phyloP scores from a whole-genome alignment of 2,888 invertebrate genomes.

The Lithophane ornitopus region DNA sequence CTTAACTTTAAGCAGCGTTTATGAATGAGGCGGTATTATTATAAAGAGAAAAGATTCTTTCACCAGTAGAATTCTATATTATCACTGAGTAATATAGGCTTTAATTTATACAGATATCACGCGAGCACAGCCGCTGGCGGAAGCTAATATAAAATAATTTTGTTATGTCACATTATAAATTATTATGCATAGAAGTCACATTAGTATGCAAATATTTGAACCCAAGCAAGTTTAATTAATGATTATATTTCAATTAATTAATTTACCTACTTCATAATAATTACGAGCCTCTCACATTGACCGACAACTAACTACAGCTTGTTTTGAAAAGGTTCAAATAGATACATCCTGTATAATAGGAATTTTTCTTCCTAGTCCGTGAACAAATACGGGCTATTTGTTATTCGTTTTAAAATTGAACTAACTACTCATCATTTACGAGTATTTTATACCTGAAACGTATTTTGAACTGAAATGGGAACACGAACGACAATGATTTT shows the following conservation, averaged over 20 bases:
- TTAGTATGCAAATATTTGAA: slow-evolving; percentile 13
- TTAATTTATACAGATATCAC: too few species aligned
- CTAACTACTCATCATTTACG: slow-evolving; percentile 5
- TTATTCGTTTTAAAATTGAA: slow-evolving; percentile 5
- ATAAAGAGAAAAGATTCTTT: too few species aligned
- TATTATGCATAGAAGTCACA: slow-evolving; percentile 51
- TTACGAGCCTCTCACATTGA: slow-evolving; percentile 35
- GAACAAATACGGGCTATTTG: neutral
- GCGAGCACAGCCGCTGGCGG: too few species aligned
- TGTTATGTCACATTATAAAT: neutral
- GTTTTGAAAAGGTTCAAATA: slow-evolving; percentile 20
- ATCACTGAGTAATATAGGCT: too few species aligned
- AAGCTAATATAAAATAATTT: neutral
- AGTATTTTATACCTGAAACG: neutral
- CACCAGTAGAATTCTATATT: too few species aligned
- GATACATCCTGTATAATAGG: neutral
- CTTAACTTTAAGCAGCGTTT: too few species aligned
- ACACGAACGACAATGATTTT: slow-evolving; percentile 6
- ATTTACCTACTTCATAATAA: slow-evolving; percentile 11
- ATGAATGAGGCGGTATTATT: too few species aligned
- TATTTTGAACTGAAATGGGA: slow-evolving; percentile 6
- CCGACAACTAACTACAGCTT: neutral
- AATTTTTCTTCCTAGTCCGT: neutral
- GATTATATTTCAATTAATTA: slow-evolving; percentile 2
- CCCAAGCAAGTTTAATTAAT: neutral